Evolutionary conservation across 2,113 vertebrate species (phyloP), one percentile per base, ranked within the genome.

Genomic region (Romanogobio albipinnatus): DNA sequence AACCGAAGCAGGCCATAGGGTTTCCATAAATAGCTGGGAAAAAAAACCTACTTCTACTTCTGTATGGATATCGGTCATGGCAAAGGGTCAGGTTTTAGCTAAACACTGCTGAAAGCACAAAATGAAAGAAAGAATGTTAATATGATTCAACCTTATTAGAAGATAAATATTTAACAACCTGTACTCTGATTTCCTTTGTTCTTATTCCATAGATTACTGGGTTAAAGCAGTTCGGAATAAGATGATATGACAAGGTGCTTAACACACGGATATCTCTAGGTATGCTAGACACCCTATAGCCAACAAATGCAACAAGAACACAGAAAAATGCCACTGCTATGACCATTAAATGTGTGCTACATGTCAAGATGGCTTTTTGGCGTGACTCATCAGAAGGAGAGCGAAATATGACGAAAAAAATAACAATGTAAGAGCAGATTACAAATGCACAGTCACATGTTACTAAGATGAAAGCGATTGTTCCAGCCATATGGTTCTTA

Each of bases 191-290:
- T 79, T 87, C 75, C 58, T 85, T 90, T 26, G 88, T 89, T 85
- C 86, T 84, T 19, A 90, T 81, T 4, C 88, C 90, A 70, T 90
- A 90, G 49, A 90, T 86, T 33, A 90, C 82, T 9, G 90, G 90
- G 61, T 89, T 88, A 1, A 88, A 84, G 61, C 71, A 76, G 24
- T 84, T 86, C 0, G 87, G 85, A 11, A 87, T 22, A n/a, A 91
- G 85, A 13, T 87, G 78, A 26, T 89, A 90, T 39, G 74, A 59
- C 56, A 86, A 81, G 13, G 86, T 89, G 19, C 89, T 24, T 59
- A 90, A 75, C 8, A 87, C 86, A 17, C 83, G 87, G 5, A 81
- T 78, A 22, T 82, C 64, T 33, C 85, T 76, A 49, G 87, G 62
- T 49, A 81, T 51, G 2, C 17, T 51, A 53, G 79, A 10, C 59